These are phyloP conservation scores for Heliornis fulica DNA, from an alignment of 2,113 vertebrate species.

Conservation along the genomic window DNA sequence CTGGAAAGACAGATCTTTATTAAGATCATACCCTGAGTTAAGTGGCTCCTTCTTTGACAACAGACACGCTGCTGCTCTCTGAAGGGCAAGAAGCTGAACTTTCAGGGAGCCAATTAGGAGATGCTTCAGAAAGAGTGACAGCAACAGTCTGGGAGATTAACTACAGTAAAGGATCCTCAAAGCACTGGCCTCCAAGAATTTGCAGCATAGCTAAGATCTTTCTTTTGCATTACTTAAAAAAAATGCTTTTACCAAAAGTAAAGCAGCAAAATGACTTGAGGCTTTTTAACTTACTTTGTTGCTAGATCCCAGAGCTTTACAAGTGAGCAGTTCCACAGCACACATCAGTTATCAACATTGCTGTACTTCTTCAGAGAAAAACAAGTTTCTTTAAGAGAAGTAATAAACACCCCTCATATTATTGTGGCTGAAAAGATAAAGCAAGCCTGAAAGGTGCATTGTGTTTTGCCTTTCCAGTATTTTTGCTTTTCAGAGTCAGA, in stretches of 20 bases:
- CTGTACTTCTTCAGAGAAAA: neutral
- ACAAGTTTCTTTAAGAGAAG: neutral
- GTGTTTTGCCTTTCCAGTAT: neutral
- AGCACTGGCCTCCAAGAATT: neutral
- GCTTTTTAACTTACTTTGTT: neutral
- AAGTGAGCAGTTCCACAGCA: neutral
- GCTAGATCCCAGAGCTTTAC: neutral
- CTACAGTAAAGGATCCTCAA: neutral
- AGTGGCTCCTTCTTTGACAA: neutral
- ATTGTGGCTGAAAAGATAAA: neutral
- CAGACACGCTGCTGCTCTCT: neutral
- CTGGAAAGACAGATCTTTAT: neutral
- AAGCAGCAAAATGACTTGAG: neutral
- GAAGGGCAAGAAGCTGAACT: slow-evolving; percentile 29
- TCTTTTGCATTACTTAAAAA: neutral
- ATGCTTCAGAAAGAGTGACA: neutral
- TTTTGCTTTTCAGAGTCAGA: neutral
- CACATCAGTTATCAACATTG: neutral
- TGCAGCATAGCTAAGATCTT: neutral
- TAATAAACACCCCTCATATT: neutral
- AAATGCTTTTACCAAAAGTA: neutral
- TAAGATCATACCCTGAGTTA: neutral
- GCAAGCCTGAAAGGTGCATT: neutral
- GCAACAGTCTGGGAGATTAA: neutral
- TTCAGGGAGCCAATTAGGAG: slow-evolving; percentile 10